These are phyloP conservation scores for Arctopsyche grandis DNA, from an alignment of 1,140 invertebrate genomes.

Conservation along the genomic window DNA sequence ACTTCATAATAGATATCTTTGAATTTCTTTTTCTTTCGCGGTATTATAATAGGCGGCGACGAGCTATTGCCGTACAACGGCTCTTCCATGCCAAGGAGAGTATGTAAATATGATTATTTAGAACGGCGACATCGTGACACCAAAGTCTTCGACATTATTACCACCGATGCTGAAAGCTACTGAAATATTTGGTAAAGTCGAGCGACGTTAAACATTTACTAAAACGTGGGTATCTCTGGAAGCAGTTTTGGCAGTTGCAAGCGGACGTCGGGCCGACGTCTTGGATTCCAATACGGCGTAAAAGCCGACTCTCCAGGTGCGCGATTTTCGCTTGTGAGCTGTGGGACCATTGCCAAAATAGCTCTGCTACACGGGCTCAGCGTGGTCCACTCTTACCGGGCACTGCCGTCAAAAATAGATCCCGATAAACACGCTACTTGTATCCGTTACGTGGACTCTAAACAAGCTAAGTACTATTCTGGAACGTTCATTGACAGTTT, in stretches of 20 bases:
- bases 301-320: background rate
- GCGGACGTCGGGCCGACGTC: background rate
- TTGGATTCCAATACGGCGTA: background rate
- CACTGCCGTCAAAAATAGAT: background rate
- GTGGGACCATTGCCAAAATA: conserved; percentile 11
- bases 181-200: conserved; percentile 42
- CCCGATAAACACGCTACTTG: background rate
- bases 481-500: no score
- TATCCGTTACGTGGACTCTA: background rate
- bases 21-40: conserved; percentile 63
- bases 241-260: conserved; percentile 38
- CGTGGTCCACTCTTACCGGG: background rate
- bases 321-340: background rate
- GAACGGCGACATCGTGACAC: no score
- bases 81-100: conserved; percentile 33
- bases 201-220: conserved; percentile 30
- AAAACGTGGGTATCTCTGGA: conserved; percentile 15
- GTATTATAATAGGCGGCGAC: conserved; percentile 61
- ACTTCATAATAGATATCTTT: conserved; percentile 58
- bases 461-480: no score
- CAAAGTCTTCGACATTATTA: background rate
- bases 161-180: conserved; percentile 11
- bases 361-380: background rate
- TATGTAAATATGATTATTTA: background rate
- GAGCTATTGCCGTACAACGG: conserved; percentile 39